phyloP scores from a whole-genome alignment of 2,797 vertebrate species.

The Alosa sapidissima region DNA sequence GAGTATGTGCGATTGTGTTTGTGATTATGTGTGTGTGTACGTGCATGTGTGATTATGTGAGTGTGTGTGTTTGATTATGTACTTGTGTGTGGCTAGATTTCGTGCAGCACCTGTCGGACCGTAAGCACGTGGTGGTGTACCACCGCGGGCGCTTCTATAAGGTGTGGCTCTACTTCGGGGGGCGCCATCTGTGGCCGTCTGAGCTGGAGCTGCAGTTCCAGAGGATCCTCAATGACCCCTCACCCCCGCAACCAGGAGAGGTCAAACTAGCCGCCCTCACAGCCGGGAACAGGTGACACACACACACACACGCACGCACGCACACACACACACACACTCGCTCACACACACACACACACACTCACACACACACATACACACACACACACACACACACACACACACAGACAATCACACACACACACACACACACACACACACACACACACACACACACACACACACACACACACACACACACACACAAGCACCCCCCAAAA shows the following conservation, averaged over 20 bases:
- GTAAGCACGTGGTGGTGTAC: conserved; percentile 89
- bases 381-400: conserved; percentile 2
- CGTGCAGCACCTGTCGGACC: conserved; percentile 86
- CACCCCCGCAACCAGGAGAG: conserved; percentile 83
- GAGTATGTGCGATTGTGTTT: background rate
- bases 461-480: too few relatives aligned
- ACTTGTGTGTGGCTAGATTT: conserved; percentile 60
- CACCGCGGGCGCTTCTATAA: conserved; percentile 89
- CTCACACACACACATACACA: background rate
- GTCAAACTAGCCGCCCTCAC: conserved; percentile 85
- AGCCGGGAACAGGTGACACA: conserved; percentile 82
- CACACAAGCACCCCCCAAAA: too few relatives aligned
- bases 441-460: background rate
- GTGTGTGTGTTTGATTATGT: background rate
- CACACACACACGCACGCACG: background rate
- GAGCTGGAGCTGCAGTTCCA: conserved; percentile 92
- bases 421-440: conserved; percentile 10
- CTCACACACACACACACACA: background rate
- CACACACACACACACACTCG: background rate
- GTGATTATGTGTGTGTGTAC: background rate
- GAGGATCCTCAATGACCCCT: conserved; percentile 85
- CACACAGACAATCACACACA: background rate
- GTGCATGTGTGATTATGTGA: background rate
- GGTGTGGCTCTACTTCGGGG: conserved; percentile 87
- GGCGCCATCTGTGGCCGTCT: conserved; percentile 82